A percentile compares a stretch with the other conserved stretches of the same genome.
Evolutionary conservation across 2,888 invertebrate species (phyloP).

Genomic region (Ecliptopera silaceata): DNA sequence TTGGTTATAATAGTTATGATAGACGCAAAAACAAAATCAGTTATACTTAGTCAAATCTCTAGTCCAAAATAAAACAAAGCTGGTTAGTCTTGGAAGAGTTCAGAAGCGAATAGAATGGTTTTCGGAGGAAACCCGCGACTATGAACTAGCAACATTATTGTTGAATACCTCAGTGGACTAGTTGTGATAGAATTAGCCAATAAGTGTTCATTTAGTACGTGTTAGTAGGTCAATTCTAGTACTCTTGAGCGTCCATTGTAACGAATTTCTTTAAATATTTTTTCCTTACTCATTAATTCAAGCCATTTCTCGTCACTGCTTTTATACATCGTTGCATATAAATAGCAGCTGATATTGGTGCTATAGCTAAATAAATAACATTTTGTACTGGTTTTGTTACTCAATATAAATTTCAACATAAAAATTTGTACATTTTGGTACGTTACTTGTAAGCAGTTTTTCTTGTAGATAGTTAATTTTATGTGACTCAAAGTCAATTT

Average conservation of each 20-base stretch:
- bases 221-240: conserved; percentile 73
- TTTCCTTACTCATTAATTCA: conserved; percentile 34
- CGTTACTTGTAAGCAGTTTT: conserved; percentile 35
- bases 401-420: conserved; percentile 10
- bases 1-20: no score
- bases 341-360: conserved; percentile 78
- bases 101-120: conserved; percentile 60
- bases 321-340: conserved; percentile 59
- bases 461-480: conserved; percentile 64
- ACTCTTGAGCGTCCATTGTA: conserved; percentile 71
- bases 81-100: conserved; percentile 57
- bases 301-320: conserved; percentile 50
- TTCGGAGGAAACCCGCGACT: conserved; percentile 46
- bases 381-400: conserved; percentile 22
- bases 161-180: conserved; percentile 79
- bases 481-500: conserved; percentile 70
- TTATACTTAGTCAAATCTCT: conserved; percentile 73
- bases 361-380: conserved; percentile 59
- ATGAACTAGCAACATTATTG: conserved; percentile 55
- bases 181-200: conserved; percentile 81
- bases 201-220: conserved; percentile 80
- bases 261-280: conserved; percentile 24
- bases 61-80: conserved; percentile 72
- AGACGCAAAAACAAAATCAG: conserved; percentile 42
- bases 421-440: conserved; percentile 16